phyloP scores from a whole-genome alignment of 37 sponge, comb jelly and placozoan species.

The Geodia barretti region DNA sequence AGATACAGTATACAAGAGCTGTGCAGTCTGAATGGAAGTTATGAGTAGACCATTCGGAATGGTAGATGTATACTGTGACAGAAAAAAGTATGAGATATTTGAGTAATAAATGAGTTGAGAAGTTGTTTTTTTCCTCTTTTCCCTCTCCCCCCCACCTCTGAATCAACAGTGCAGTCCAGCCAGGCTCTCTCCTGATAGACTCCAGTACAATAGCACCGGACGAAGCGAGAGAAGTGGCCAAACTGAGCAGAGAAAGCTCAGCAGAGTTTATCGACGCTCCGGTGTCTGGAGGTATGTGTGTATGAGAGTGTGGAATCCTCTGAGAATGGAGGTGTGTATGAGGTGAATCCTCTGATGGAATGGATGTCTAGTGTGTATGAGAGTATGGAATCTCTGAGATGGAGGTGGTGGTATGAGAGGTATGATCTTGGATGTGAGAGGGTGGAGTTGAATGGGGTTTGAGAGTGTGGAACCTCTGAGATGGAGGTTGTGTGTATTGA shows the following conservation, averaged over 20 bases:
- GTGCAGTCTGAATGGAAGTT: no score
- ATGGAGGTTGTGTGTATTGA: no score
- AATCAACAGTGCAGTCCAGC: conserved; percentile 45
- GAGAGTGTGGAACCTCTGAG: no score
- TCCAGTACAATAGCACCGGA: conserved; percentile 91
- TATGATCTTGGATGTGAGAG: no score
- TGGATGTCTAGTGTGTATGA: no score
- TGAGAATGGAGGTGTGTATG: neutral
- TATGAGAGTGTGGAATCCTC: neutral
- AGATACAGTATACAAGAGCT: no score
- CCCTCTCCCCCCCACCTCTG: conserved; percentile 8
- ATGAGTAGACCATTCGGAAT: neutral
- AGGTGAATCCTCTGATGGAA: neutral
- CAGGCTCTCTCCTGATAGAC: conserved; percentile 86
- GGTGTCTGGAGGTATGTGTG: conserved; percentile 91
- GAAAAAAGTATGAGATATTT: neutral
- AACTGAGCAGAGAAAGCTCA: conserved; percentile 37
- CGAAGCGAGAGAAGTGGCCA: conserved; percentile 61
- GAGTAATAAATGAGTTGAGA: neutral
- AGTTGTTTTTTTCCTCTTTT: neutral
- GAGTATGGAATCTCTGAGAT: neutral
- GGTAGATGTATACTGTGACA: neutral
- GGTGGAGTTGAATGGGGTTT: no score
- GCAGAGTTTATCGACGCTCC: conserved; percentile 89
- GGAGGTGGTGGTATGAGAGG: no score